Conservation (phyloP, 2,888 invertebrate genomes). For the Ophion ventricosus region DNA sequence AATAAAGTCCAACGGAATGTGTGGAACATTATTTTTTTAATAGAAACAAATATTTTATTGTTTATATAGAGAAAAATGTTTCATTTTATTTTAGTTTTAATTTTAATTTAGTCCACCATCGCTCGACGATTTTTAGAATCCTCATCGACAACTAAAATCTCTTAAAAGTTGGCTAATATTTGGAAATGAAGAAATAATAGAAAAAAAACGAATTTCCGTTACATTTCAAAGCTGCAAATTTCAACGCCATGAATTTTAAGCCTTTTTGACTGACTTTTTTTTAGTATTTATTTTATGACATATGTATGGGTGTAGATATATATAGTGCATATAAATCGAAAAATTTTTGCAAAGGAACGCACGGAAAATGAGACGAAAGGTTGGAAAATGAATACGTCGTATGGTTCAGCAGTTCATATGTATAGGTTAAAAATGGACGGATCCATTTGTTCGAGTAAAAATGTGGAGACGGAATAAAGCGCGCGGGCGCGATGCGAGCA, state of each 20-base stretch:
- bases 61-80: too few species aligned
- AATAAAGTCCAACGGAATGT: too few species aligned
- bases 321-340: not conserved
- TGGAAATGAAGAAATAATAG: not conserved
- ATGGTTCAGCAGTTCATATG: not conserved
- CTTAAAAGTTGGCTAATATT: too few species aligned
- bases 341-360: not conserved
- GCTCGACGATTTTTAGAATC: too few species aligned
- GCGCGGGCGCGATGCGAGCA: slow-evolving; percentile 26
- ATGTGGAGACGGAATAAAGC: slow-evolving; percentile 29
- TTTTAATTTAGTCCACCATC: too few species aligned
- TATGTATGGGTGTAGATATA: not conserved
- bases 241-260: slow-evolving; percentile 9
- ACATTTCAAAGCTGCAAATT: not conserved
- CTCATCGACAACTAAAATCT: too few species aligned
- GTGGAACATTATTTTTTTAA: too few species aligned
- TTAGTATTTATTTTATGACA: not conserved
- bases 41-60: too few species aligned
- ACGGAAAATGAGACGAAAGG: not conserved
- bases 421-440: slow-evolving; percentile 37
- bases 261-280: not conserved
- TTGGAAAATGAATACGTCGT: slow-evolving; percentile 15
- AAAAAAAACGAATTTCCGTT: not conserved
- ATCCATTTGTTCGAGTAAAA: slow-evolving; percentile 43
- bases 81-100: too few species aligned